Evolutionary conservation across 2,797 vertebrate genomes (phyloP), one percentile per base, ranked within the genome.

Genomic region (Triplophysa yarkandensis): DNA sequence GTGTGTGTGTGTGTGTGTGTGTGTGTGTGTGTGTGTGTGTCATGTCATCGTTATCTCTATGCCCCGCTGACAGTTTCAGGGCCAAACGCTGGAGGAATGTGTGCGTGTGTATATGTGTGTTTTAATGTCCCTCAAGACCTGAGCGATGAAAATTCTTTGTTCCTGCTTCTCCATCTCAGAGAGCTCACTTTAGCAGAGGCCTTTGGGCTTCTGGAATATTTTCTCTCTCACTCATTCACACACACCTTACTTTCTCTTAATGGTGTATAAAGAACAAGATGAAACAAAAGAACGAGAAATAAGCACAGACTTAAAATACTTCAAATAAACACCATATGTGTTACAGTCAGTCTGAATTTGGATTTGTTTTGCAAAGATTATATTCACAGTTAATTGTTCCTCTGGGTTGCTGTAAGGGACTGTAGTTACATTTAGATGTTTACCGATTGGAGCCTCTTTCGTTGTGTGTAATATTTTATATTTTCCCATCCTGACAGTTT

Each of bases 51-150:
- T 80, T 74, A 81, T 77, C 71, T 73, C 17, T 19, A 32, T 75
- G 63, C 30, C 54, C 77, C 30, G 28, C 64, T 70, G 77, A 68
- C 75, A 75, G 68, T 39, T 57, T 30, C 46, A 69, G 32, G 64
- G 75, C 74, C 64, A 79, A 81, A 71, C 64, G 83, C 83, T 81
- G 78, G 83, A 85, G 76, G 64, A 61, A 70, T 77, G 78, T 68
- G 58, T 60, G 70, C 74, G 78, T 68, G 58, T 60, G 70, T 21
- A 23, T 63, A 19, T 78, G 68, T 74, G 65, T 75, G 72, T 69
- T 62, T 71, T 30, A 66, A 50, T 74, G 57, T 44, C 25, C 28
- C 54, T 65, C 16, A 55, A 61, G 58, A 68, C 48, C 58, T 63
- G 39, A 52, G 21, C 46, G 19, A 44, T 27, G 32, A 19, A 81